phyloP scores from a whole-genome alignment of 2,797 vertebrate genomes.

The Morus bassanus region DNA sequence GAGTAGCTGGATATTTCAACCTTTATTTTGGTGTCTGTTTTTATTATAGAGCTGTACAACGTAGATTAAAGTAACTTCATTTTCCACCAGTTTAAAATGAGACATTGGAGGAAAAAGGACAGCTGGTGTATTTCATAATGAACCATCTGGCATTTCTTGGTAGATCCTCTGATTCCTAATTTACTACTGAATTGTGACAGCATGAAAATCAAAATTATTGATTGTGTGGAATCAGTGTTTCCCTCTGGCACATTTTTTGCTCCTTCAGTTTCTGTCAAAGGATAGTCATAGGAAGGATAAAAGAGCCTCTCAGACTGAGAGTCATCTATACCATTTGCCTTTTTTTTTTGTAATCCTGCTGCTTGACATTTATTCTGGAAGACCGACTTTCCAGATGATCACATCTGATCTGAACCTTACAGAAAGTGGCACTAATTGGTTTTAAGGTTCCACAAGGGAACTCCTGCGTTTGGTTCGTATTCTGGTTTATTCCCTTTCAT shows the following conservation, averaged over 20 bases:
- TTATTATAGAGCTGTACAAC: neutral
- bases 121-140: conserved; percentile 59
- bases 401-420: neutral
- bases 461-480: neutral
- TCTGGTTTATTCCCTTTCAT: neutral
- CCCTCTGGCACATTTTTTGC: conserved; percentile 8
- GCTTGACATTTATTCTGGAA: conserved; percentile 11
- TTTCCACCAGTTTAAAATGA: conserved; percentile 35
- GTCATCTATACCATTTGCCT: neutral
- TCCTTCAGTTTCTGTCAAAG: neutral
- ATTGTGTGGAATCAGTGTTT: conserved; percentile 41
- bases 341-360: neutral
- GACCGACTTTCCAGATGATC: neutral
- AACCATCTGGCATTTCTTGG: conserved; percentile 57
- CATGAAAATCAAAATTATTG: conserved; percentile 51
- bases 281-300: neutral
- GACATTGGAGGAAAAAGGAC: conserved; percentile 11
- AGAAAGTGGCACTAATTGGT: neutral
- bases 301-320: neutral
- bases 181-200: conserved; percentile 57
- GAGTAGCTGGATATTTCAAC: neutral
- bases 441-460: neutral
- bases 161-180: conserved; percentile 55
- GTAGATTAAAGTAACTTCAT: conserved; percentile 31
- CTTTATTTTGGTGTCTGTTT: neutral